phyloP scores from a whole-genome alignment of 2,888 invertebrate genomes.

The Bimastos eiseni region DNA sequence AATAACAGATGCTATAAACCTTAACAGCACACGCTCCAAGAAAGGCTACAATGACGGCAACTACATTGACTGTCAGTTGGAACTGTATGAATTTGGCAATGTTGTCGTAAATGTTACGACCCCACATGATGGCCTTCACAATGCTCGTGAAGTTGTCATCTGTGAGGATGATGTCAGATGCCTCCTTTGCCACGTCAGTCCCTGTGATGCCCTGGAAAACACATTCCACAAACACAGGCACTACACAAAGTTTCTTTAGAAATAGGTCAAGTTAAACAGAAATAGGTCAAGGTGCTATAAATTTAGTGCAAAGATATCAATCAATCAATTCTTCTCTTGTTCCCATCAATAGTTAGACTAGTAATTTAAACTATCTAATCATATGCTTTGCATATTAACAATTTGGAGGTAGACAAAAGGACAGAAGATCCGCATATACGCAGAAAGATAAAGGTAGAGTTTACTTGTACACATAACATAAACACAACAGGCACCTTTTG shows the following conservation, averaged over 20 bases:
- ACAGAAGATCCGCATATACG: too few species aligned
- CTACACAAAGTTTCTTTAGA: conserved; percentile 66
- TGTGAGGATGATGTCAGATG: conserved; percentile 96
- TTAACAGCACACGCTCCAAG: conserved; percentile 92
- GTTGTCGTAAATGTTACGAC: conserved; percentile 97
- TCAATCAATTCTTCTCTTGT: too few species aligned
- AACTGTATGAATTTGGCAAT: conserved; percentile 99
- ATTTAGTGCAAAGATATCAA: too few species aligned
- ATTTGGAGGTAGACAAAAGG: too few species aligned
- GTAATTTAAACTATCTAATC: too few species aligned
- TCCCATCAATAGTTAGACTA: too few species aligned
- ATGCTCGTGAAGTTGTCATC: conserved; percentile 99
- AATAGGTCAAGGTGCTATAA: not conserved
- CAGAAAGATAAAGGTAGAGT: too few species aligned
- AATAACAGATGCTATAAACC: conserved; percentile 49
- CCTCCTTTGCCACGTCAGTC: conserved; percentile 99
- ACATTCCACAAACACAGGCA: conserved; percentile 96
- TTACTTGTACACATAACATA: too few species aligned
- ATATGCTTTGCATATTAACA: too few species aligned
- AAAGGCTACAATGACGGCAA: conserved; percentile 97
- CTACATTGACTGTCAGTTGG: conserved; percentile 97
- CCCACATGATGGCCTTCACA: conserved; percentile 99
- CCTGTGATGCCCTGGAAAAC: conserved; percentile 86
- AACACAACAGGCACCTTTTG: too few species aligned
- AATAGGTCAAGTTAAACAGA: too few species aligned